Evolutionary conservation across 2,113 vertebrate genomes (phyloP).

Genomic region (Microcebus lehilahytsara): DNA sequence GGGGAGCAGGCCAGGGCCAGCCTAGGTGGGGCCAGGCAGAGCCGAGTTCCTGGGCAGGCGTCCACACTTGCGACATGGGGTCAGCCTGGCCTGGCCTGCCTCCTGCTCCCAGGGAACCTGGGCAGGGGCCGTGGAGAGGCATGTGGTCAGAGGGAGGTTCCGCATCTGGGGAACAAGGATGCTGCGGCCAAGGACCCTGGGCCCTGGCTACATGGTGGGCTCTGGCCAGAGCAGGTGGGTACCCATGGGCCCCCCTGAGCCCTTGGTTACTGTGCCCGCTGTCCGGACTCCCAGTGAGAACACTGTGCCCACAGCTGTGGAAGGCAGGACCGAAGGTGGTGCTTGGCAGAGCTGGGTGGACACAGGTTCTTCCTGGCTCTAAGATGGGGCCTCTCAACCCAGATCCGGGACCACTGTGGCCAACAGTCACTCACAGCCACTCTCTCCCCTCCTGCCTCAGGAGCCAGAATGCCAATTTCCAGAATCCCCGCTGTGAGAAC

Average conservation of each 20-base stretch:
- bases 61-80: background rate
- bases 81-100: background rate
- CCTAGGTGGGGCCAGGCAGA: background rate
- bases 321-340: background rate
- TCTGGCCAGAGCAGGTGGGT: background rate
- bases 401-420: background rate
- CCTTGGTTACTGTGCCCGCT: background rate
- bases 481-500: constrained; percentile 98
- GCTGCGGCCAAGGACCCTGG: no score
- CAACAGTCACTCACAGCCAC: background rate
- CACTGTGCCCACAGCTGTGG: background rate
- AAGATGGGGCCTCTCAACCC: accelerated
- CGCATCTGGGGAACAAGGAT: accelerated
- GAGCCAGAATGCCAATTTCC: constrained; percentile 99
- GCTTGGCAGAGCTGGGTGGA: background rate
- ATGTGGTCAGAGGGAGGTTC: accelerated
- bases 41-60: accelerated
- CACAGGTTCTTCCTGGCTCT: background rate
- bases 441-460: constrained; percentile 79
- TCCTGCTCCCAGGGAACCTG: background rate
- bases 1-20: background rate
- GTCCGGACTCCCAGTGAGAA: background rate
- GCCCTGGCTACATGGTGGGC: accelerated
- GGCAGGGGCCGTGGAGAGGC: background rate
- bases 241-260: background rate